phyloP scores from a whole-genome alignment of 2,113 vertebrate genomes.

The Mobula birostris region DNA sequence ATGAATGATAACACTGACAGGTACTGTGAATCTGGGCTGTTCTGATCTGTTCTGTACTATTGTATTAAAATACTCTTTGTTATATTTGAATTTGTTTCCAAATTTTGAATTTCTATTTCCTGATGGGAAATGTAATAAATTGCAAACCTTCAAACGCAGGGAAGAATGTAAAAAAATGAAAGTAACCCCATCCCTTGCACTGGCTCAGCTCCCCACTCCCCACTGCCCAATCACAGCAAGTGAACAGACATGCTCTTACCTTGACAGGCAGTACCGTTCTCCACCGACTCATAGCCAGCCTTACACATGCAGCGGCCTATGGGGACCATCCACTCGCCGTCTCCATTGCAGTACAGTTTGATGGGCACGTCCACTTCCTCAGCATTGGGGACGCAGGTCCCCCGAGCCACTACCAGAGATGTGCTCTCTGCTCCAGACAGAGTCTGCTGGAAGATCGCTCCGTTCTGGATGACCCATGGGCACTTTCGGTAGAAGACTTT shows the following conservation, averaged over 20 bases:
- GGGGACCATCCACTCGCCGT: conserved; percentile 93
- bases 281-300: conserved; percentile 72
- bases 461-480: conserved; percentile 73
- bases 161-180: too few species aligned
- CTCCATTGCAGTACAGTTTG: conserved; percentile 90
- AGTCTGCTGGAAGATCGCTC: conserved; percentile 82
- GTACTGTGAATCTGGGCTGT: background rate
- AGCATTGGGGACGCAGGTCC: conserved; percentile 76
- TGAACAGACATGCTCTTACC: conserved; percentile 57
- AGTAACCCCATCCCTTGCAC: background rate
- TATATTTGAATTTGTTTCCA: background rate
- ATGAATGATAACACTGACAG: too few species aligned
- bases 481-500: conserved; percentile 91
- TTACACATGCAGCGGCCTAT: conserved; percentile 91
- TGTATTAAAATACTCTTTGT: background rate
- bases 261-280: conserved; percentile 79
- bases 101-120: background rate
- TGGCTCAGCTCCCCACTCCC: fast-evolving
- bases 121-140: background rate
- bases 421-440: conserved; percentile 95
- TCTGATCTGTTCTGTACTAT: background rate
- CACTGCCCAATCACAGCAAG: fast-evolving
- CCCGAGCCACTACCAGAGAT: conserved; percentile 81
- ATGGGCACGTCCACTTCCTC: conserved; percentile 95
- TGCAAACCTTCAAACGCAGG: background rate